Evolutionary conservation across 2,113 vertebrate genomes (phyloP), one percentile per base, ranked within the genome.

Genomic region (Oxyura jamaicensis): DNA sequence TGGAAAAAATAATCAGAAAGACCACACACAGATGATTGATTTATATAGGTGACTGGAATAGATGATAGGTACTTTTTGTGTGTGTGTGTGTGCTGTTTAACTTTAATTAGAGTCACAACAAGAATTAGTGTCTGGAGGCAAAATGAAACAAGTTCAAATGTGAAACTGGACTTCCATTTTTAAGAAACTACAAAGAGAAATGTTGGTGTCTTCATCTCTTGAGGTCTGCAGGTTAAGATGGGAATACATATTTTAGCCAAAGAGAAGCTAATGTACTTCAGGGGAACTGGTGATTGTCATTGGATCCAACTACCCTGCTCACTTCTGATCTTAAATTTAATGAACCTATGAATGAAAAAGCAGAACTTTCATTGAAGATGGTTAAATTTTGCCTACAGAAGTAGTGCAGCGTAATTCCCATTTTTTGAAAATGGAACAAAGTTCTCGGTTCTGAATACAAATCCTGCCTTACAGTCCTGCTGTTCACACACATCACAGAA

Each of bases 401-500:
- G 62, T 89, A 79, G 63, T 94, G 78, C 77, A 87, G 67, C 59
- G 39, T 80, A 94, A 93, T 86, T 87, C 71, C 18, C 59, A 46
- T 72, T 46, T 96, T 95, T 94, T 87, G 71, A 95, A 95, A 89
- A 76, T 7, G 41, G 63, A 92, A 55, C 62, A 26, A 87, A 93
- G 77, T 93, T 83, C 74, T 68, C 73, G 81, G 52, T 92, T 97
- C 81, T 91, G 91, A 95, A 87, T 93, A 71, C 77, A 93, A 96
- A 94, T 92, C 59, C 67, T 93, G 88, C 86, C 91, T 94, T 79
- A 59, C 42, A 83, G 76, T 97, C 33, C 81, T 96, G 76, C 69
- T 93, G 80, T 92, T 91, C 91, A 90, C 88, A 92, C 86, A 89
- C 96, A 93, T 83, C 81, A 93, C 58, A 87, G 81, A 96, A 71